Evolutionary conservation across 1,140 invertebrate genomes (phyloP), one percentile per base, ranked within the genome.

Genomic region (Rhizoglyphus robini): DNA sequence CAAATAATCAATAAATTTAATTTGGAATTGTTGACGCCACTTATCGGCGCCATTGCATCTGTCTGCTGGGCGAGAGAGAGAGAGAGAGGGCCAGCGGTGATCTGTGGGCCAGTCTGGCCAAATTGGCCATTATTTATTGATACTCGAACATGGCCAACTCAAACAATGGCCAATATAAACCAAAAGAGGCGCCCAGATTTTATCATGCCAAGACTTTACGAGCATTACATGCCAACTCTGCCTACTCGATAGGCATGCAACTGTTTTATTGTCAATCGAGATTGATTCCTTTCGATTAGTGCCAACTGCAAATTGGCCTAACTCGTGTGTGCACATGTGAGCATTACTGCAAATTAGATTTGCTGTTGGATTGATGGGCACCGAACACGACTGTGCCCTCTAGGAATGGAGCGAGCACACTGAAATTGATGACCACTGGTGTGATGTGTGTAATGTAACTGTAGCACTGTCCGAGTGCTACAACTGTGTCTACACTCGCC

Each of bases 91-190:
- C n/a, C n/a, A n/a, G n/a, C n/a, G n/a, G n/a, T n/a, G n/a, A n/a
- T n/a, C n/a, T n/a, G n/a, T n/a, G n/a, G n/a, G n/a, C 8, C 36
- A 41, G 18, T 11, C 18, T 41, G 36, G 8, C 18, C 36, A 54
- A 54, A 54, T 54, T 54, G 51, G 20, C 51, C 51, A 54, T 54
- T 54, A 54, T 54, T 54, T 54, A 54, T 54, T 54, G 51, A 54
- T 54, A 54, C 51, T 8, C 20, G 8, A 8, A 54, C 23, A 15
- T 54, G 8, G 23, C 41, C 23, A 23, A 15, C 41, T 46, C 41
- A 46, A 15, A 46, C 41, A 46, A 46, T 46, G 41, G 41, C 41
- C 41, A 46, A 46, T 46, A 46, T 46, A 46, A 46, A 15, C n/a
- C n/a, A n/a, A n/a, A n/a, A n/a, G n/a, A n/a, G n/a, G n/a, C n/a